Evolutionary conservation across 23 tunicate genomes (phyloP).

Genomic region (Aplidium turbinatum): DNA sequence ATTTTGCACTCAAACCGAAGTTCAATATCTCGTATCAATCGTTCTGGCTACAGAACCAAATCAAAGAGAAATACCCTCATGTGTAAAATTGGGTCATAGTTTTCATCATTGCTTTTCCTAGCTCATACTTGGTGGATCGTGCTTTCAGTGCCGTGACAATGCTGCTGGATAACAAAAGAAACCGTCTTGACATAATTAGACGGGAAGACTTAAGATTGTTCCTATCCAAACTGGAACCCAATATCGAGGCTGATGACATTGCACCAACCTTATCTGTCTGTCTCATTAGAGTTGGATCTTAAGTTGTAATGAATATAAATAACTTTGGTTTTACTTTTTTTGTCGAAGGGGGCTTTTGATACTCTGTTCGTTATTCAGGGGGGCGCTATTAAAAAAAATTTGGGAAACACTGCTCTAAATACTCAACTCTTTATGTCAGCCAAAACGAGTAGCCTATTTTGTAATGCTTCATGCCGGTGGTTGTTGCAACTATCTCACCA

Average conservation of each 20-base stretch:
- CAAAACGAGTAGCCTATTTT: too few species aligned
- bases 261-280: slow-evolving; percentile 27
- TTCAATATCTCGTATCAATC: too few species aligned
- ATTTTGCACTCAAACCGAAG: slow-evolving; percentile 45
- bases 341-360: too few species aligned
- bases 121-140: slow-evolving; percentile 43
- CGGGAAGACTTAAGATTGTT: slow-evolving; percentile 22
- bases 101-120: slow-evolving; percentile 49
- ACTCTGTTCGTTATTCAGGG: too few species aligned
- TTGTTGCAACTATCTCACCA: too few species aligned
- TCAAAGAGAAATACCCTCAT: slow-evolving; percentile 44
- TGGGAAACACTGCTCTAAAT: too few species aligned
- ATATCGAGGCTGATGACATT: slow-evolving; percentile 27
- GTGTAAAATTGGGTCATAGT: slow-evolving; percentile 40
- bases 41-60: slow-evolving; percentile 57
- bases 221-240: slow-evolving; percentile 6
- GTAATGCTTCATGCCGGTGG: too few species aligned
- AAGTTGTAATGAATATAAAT: too few species aligned
- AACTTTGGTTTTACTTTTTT: too few species aligned
- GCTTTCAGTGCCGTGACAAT: slow-evolving; percentile 18
- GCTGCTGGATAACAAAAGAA: slow-evolving; percentile 16
- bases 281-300: too few species aligned
- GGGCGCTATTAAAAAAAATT: too few species aligned
- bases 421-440: too few species aligned
- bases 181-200: slow-evolving; percentile 21